Evolutionary conservation across 2,888 invertebrate genomes (phyloP), one percentile per base, ranked within the genome.

Genomic region (Anodontia alba): DNA sequence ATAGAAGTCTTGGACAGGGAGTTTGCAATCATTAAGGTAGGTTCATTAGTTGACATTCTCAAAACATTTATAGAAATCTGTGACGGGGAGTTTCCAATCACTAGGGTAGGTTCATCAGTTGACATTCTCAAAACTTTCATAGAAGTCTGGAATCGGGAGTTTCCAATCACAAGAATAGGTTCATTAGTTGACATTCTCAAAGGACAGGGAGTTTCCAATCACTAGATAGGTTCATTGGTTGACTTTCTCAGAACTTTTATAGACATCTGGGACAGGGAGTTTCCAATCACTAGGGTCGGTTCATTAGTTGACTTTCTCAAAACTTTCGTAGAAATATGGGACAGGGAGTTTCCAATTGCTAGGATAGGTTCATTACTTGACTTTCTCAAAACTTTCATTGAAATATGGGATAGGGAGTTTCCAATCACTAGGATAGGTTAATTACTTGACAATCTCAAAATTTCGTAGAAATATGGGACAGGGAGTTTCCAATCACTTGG

Each of bases 61-160:
- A 97, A 96, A 94, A 96, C 96, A 0, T 97, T 97, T 92, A 96
- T 96, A 0, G 95, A 96, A 72, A 97, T 97, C 84, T 97, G 96
- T 96, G 91, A 92, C 54, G 80, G 88, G 0, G 83, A 94, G 95
- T 96, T 0, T 96, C 96, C 88, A 96, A 96, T 93, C 96, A 96
- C 92, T 95, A 97, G 74, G 96, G 96, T 94, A 75, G 29, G 57
- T 49, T n/a, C n/a, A n/a, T n/a, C n/a, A 93, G 97, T 97, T 0
- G 95, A 95, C 66, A 97, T 97, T 89, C 93, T 97, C 36, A 97
- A 96, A 94, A 96, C 96, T 0, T 97, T 97, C 92, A 96, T 96
- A 0, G 95, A 96, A 72, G 97, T 97, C 84, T 97, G 96, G 96
- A 91, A 92, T 49, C 80, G 88, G 0, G 83, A 94, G 95, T 96